Base-by-base conservation (phyloP, 2,113 vertebrate genomes). In the Tursiops truncatus region DNA sequence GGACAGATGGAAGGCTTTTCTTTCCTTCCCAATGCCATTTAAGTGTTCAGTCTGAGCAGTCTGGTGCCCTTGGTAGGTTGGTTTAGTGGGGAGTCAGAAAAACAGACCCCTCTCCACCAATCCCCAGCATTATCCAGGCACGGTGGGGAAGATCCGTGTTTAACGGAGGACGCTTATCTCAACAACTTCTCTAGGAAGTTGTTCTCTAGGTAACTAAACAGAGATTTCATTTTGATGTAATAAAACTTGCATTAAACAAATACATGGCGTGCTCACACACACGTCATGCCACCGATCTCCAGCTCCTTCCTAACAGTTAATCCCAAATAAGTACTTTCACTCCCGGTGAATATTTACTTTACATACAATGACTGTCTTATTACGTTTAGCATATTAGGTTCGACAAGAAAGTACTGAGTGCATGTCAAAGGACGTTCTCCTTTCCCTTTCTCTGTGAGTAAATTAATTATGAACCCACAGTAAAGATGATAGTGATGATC, bases 231-330 rank as follows among this genome's bases (percentile, higher is more conserved):
- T 97, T 96, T 31, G 67, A 94, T 88, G 92, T 97, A 97, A 96
- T 96, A 98, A 97, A 96, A 95, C 94, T 83, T 95, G 87, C 95
- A 95, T 98, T 96, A 97, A 92, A 98, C 88, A 96, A 97, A 97
- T 80, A 93, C 3, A 26, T 56, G 20, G 60, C 58, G 10, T 33
- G 94, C 74, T 80, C 83, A 17, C 86, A 56, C 50, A 68, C 63
- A 2, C 1, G 3, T 76, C 36, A 3, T 13, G 73, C 80, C n/a
- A 3, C 89, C 17, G 74, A 85, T 88, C 88, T 92, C 87, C 79
- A 25, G 93, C 94, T 77, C 84, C 80, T 86, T 92, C 79, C 14
- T 92, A 94, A 95, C 88, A 86, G 95, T 94, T 98, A 98, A 98
- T 97, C 95, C 95, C 93, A 93, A 97, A 88, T 96, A 97, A 97